Evolutionary conservation across 2,797 vertebrate genomes (phyloP).

Genomic region (Takifugu ocellatus): DNA sequence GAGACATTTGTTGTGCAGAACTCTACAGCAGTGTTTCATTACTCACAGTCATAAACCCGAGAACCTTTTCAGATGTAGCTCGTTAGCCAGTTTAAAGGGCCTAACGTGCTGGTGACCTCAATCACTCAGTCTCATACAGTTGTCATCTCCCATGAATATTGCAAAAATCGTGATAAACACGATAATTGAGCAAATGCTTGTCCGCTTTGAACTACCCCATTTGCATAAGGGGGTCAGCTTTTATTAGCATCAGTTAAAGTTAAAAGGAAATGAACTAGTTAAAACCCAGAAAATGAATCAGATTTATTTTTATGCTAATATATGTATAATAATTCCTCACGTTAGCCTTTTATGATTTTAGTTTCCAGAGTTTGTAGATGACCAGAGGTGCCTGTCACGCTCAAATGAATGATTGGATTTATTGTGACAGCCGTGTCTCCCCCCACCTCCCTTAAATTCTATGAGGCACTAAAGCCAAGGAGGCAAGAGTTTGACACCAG

Average conservation of each 20-base stretch:
- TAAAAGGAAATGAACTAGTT: too few relatives aligned
- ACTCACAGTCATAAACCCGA: neutral
- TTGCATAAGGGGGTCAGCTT: too few relatives aligned
- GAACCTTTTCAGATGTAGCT: neutral
- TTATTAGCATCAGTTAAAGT: too few relatives aligned
- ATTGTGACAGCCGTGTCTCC: conserved; percentile 54
- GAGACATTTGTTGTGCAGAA: conserved; percentile 10
- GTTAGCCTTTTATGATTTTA: too few relatives aligned
- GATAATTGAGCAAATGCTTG: too few relatives aligned
- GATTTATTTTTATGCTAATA: too few relatives aligned
- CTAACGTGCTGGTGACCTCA: neutral
- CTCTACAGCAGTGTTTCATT: neutral
- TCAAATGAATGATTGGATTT: conserved; percentile 56
- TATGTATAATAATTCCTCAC: too few relatives aligned
- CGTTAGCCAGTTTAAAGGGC: neutral
- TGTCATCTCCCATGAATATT: neutral
- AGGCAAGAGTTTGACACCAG: conserved; percentile 58
- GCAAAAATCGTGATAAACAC: too few relatives aligned
- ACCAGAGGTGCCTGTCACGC: conserved; percentile 29
- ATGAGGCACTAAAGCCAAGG: conserved; percentile 50
- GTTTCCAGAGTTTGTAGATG: conserved; percentile 27
- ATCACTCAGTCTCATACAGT: neutral
- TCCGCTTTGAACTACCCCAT: too few relatives aligned
- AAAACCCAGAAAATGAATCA: too few relatives aligned
- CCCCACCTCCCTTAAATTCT: conserved; percentile 29